Base-by-base conservation (phyloP, 2,888 invertebrate genomes). In the Camptogramma bilineatum region DNA sequence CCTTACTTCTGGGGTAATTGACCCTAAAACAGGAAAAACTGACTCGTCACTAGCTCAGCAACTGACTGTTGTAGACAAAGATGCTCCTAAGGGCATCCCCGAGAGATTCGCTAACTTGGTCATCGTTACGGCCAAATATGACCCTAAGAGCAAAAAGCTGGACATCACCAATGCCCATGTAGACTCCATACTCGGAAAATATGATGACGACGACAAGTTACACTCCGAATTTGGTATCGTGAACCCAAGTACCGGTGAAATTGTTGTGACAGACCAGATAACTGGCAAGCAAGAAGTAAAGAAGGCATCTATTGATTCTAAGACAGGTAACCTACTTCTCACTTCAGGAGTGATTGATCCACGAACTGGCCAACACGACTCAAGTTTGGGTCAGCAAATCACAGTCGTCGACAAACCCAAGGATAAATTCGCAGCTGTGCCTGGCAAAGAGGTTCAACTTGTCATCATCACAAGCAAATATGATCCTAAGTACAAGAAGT, bases 11-110 rank as follows among this genome's bases (percentile, higher is more conserved):
- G 95, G 94, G 24, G 94, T 95, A 17, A 93, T 95, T 57, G 94
- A 95, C 78, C 95, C 95, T 0, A 94, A 94, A 75, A 94, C 95
- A 0, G 95, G 94, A 0, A 96, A 92, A 94, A 92, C 77, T 79
- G 96, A 94, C 93, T 95, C 95, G 7, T 93, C 93, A 16, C 94
- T 95, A 24, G 96, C 95, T 2, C 93, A 93, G 70, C 93, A 93
- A 81, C 87, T 93, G 34, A 87, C 90, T 52, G 85, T 93, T 21
- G 88, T 92, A 1, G 91, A 92, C 67, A 90, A 87, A 76, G 90
- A 91, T 66, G 89, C 91, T 1, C 89, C 90, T 10, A 89, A 87
- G 69, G 88, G 90, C 2, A 84, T 90, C 28, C 86, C 94, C 77
- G 80, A 94, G 83, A 85, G 94, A 86, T 82, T 87, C 76, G 79